Base-by-base conservation (phyloP, 1,140 invertebrate genomes). In the Brachionus sp. region DNA sequence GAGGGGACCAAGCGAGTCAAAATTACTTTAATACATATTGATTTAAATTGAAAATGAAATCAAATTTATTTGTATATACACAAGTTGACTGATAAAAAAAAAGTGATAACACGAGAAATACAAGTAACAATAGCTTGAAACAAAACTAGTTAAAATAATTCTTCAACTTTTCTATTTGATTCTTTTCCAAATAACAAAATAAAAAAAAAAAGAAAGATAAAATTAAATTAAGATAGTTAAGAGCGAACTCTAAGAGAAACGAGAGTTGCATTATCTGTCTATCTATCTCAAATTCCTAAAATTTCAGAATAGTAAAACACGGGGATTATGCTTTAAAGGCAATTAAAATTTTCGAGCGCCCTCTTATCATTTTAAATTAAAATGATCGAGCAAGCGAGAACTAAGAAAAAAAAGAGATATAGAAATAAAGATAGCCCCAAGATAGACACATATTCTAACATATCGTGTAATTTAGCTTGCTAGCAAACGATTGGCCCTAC, bases 201-300 rank as follows among this genome's bases (percentile, higher is more conserved):
- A 64, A 9, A 64, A 5, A 64, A 25, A 29, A 25, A 25, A 25
- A 25, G 10, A 25, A 25, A 39, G 37, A 70, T 39, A 70, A 70
- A 19, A 70, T 39, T 70, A 39, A 70, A 39, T 70, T 70, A 70
- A 70, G 66, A 70, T 70, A 70, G 37, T 70, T 64, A 64, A 64
- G 62, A 64, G 50, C n/a, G 66, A 70, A 70, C 33, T 70, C 66
- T 39, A 70, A 70, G 33, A 70, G 66, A 70, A 39, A 70, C 64
- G 33, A 33, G 33, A 66, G n/a, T 33, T 19, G 66, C 16, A 39
- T 70, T 70, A 70, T 70, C 66, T 70, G 37, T 70, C 66, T 70
- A 70, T 70, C 64, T 66, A 33, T 66, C 64, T 66, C 35, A 33
- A 70, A 70, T 70, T 70, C 66, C 66, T 70, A 70, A 44, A 66